Percentiles rank a stretch among this genome's conserved stretches.
These are phyloP conservation scores for Drosophila nr. medialis DNA, from an alignment of 2,888 invertebrate species.

Conservation along the genomic window DNA sequence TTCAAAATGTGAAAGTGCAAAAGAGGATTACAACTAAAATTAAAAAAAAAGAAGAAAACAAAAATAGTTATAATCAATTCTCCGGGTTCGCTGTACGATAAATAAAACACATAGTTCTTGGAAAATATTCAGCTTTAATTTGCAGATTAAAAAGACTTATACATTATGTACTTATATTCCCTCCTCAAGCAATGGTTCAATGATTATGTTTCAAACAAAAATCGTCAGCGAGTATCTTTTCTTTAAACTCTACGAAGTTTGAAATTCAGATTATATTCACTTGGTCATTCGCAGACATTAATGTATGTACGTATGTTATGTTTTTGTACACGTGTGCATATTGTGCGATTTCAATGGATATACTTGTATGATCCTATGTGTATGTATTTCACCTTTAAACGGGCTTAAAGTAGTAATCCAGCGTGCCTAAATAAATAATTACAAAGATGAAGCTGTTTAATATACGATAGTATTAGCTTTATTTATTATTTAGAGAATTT, in stretches of 20 bases:
- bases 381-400: conserved; percentile 19
- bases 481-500: conserved; percentile 56
- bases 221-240: conserved; percentile 20
- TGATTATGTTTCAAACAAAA: conserved; percentile 18
- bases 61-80: background rate
- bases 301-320: conserved; percentile 1
- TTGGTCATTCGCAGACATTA: conserved; percentile 44
- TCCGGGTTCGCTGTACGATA: conserved; percentile 3
- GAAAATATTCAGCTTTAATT: conserved; percentile 54
- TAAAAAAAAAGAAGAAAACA: background rate
- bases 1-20: conserved; percentile 30
- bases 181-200: conserved; percentile 32
- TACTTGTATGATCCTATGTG: conserved; percentile 29
- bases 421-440: conserved; percentile 57
- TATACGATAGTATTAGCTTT: conserved; percentile 42
- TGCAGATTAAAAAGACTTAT: conserved; percentile 49
- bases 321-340: conserved; percentile 41
- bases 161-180: conserved; percentile 23
- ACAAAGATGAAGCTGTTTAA: conserved; percentile 46
- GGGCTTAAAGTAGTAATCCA: conserved; percentile 50
- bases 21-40: conserved; percentile 16
- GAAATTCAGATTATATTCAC: conserved; percentile 20
- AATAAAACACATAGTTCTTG: conserved; percentile 54
- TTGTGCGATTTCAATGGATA: conserved; percentile 24
- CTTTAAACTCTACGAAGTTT: conserved; percentile 5